phyloP scores from a whole-genome alignment of 2,888 invertebrate species.

The Tyria jacobaeae region DNA sequence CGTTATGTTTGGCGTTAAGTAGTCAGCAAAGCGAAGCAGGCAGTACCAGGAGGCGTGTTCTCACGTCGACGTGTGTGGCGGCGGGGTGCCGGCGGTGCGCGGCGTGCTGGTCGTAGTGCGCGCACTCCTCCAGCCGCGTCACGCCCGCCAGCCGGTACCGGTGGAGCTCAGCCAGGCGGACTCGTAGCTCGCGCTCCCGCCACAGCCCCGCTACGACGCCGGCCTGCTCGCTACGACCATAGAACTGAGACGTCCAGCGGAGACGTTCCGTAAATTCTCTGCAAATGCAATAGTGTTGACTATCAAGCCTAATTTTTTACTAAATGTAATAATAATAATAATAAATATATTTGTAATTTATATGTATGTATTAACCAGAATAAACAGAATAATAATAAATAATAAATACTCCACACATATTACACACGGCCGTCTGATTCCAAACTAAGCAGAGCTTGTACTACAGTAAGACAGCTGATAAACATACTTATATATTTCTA shows the following conservation, averaged over 20 bases:
- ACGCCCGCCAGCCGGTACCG: conserved; percentile 95
- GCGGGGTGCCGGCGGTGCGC: conserved; percentile 86
- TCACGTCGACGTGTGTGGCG: conserved; percentile 81
- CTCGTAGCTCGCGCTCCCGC: conserved; percentile 94
- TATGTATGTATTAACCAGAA: no score
- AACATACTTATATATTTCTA: no score
- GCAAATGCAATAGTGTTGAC: conserved; percentile 22
- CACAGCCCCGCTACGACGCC: conserved; percentile 92
- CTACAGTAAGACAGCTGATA: no score
- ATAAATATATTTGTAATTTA: no score
- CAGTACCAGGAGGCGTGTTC: conserved; percentile 70
- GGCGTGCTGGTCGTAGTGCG: conserved; percentile 94
- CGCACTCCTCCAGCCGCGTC: conserved; percentile 93
- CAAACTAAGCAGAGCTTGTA: no score
- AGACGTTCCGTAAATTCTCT: conserved; percentile 94
- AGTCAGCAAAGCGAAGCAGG: conserved; percentile 7
- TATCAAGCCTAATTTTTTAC: no score
- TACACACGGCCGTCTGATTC: no score
- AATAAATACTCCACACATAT: no score
- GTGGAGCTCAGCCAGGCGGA: conserved; percentile 93
- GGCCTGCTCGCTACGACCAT: conserved; percentile 94
- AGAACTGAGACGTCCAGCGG: conserved; percentile 95
- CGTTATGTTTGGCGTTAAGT: conserved; percentile 5
- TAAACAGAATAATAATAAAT: no score
- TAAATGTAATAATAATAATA: no score